Base-by-base conservation (phyloP, 2,113 vertebrate genomes). In the Mystacornis crossleyi region DNA sequence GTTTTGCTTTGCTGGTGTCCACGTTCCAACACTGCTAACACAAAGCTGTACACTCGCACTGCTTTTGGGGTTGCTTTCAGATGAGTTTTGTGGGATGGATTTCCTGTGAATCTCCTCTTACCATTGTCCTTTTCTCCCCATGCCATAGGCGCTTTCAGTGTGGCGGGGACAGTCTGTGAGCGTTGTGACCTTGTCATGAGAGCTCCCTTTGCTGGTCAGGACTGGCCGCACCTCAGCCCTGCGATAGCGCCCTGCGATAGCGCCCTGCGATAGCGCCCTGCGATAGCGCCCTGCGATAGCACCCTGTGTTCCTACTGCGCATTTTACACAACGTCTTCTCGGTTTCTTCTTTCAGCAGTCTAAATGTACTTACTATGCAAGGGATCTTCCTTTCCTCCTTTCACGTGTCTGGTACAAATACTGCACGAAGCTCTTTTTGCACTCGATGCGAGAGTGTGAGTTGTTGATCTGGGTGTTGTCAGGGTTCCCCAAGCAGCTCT, bases 61-160 rank as follows among this genome's bases (percentile, higher is more conserved):
- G 62, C 24, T 14, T 80, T 48, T 40, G n/a, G 25, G 7, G 10
- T 23, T 60, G 21, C 54, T 86, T 83, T 73, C 62, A 65, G n/a
- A 18, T 24, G 7, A 20, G 25, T 50, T 72, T 47, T 73, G 26
- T 40, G 50, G 25, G 13, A 12, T 53, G 50, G 8, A 9, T 61
- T 69, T 92, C 23, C 57, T 57, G 6, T 40, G 9, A 53, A 13
- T 58, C 36, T 78, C 42, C 66, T 60, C n/a, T 57, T 65, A 4
- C 3, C 1, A 0, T 3, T 65, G 29, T n/a, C 24, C 3, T 10
- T 53, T 53, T 42, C 17, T 19, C 19, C 14, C 21, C 2, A 0
- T 9, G 26, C 11, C 3, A 2, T 5, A 12, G 10, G 20, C 38
- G 40, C 16, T 84, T 47, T 36, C 51, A 78, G 43, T 34, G n/a